Evolutionary conservation across 2,797 vertebrate genomes (phyloP).

Genomic region (Ciconia nigra): DNA sequence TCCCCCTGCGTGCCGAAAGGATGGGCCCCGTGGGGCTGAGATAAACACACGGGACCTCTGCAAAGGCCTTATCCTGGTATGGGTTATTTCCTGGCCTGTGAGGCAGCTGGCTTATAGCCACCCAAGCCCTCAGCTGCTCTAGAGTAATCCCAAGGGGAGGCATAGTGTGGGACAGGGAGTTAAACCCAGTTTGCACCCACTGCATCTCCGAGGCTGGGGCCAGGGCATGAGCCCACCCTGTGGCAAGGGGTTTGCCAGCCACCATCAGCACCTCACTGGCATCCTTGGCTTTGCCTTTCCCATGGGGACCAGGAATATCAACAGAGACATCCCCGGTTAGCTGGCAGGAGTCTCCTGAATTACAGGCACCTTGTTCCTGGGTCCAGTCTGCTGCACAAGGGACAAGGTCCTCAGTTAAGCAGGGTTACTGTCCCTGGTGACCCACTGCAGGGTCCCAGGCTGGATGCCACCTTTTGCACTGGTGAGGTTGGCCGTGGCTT

Average conservation of each 20-base stretch:
- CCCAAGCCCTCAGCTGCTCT: background rate
- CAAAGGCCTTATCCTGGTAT: background rate
- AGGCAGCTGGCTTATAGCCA: background rate
- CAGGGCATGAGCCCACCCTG: background rate
- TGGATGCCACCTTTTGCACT: background rate
- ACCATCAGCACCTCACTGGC: background rate
- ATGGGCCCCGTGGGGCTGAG: background rate
- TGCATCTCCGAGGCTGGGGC: accelerated
- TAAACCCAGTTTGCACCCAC: background rate
- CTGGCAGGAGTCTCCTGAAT: background rate
- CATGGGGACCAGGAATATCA: background rate
- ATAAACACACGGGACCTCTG: background rate
- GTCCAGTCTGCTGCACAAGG: background rate
- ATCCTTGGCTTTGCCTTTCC: background rate
- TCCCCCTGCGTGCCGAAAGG: background rate
- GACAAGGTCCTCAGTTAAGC: background rate
- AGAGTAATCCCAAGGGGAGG: background rate
- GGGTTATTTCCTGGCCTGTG: background rate
- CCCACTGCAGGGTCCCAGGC: background rate
- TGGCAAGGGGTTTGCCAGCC: background rate
- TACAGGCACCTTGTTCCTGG: background rate
- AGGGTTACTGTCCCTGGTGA: background rate
- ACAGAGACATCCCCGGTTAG: background rate
- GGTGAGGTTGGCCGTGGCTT: background rate
- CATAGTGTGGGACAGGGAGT: background rate